Conservation (phyloP, 2,797 vertebrate species). For the Chaetophractus vellerosus region DNA sequence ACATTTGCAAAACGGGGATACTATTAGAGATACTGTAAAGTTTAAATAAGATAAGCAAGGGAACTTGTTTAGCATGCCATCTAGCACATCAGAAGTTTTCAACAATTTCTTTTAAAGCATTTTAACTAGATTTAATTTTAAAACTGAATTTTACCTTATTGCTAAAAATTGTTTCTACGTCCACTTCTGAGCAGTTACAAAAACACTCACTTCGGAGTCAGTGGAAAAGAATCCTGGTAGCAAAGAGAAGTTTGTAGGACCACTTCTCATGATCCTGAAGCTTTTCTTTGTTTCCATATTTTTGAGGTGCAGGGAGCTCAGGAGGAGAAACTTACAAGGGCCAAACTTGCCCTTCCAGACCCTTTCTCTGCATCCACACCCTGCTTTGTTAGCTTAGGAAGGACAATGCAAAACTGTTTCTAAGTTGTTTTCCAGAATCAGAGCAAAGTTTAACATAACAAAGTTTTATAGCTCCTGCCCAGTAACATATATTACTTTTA, state of each 20-base stretch:
- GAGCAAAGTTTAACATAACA: constrained; percentile 85
- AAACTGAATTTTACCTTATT: background rate
- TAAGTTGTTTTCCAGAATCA: constrained; percentile 83
- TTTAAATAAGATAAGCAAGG: background rate
- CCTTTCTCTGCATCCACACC: background rate
- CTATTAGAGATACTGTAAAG: background rate
- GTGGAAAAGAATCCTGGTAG: background rate
- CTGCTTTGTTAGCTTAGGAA: background rate
- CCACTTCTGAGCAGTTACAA: background rate
- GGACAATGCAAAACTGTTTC: background rate
- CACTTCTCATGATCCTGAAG: background rate
- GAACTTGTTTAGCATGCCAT: background rate
- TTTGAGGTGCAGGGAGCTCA: background rate
- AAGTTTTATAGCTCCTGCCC: constrained; percentile 87
- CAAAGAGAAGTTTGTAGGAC: background rate
- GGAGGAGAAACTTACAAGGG: background rate
- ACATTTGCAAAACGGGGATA: constrained; percentile 14
- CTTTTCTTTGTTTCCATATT: constrained; percentile 37
- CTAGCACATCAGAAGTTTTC: background rate
- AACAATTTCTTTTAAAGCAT: background rate
- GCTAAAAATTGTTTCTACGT: background rate
- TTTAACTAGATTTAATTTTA: constrained; percentile 33
- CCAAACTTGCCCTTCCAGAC: background rate
- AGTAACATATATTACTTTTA: constrained; percentile 85
- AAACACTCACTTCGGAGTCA: background rate